These are phyloP conservation scores for Hippocampus barbouri DNA, from an alignment of 2,113 vertebrate genomes.

Conservation along the genomic window DNA sequence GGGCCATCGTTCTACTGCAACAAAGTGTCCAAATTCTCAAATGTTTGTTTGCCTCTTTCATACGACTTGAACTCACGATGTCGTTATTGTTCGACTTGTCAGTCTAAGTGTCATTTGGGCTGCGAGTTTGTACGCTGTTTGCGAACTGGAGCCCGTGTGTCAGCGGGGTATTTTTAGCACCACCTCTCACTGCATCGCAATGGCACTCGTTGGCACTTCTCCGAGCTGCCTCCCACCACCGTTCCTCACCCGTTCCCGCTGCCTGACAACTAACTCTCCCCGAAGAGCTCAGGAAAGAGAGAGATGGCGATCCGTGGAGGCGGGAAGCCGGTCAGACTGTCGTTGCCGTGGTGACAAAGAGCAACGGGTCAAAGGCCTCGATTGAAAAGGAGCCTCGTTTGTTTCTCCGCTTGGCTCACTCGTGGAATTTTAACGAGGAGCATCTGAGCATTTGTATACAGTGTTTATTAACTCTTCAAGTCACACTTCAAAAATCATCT, in stretches of 20 bases:
- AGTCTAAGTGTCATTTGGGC: slow-evolving; percentile 31
- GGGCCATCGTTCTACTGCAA: too few species aligned
- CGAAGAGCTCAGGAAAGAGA: slow-evolving; percentile 32
- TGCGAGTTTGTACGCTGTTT: slow-evolving; percentile 64
- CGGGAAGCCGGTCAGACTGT: slow-evolving; percentile 24
- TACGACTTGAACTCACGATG: too few species aligned
- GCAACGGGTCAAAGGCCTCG: slow-evolving; percentile 19
- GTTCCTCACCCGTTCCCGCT: slow-evolving; percentile 7
- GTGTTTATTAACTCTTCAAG: not conserved
- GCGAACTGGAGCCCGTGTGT: slow-evolving; percentile 69
- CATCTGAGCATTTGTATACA: not conserved
- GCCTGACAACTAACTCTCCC: slow-evolving; percentile 54
- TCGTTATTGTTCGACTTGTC: not conserved
- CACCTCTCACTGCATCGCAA: slow-evolving; percentile 74
- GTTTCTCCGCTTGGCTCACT: slow-evolving; percentile 19
- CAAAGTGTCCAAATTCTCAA: too few species aligned
- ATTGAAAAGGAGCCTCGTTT: slow-evolving; percentile 25
- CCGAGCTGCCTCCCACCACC: slow-evolving; percentile 19
- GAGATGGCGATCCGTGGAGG: slow-evolving; percentile 22
- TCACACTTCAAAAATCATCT: not conserved
- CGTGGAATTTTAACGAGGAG: slow-evolving; percentile 36
- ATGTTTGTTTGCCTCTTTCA: too few species aligned
- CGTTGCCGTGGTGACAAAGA: slow-evolving; percentile 42
- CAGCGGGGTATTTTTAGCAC: slow-evolving; percentile 74
- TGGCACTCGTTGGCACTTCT: slow-evolving; percentile 69